Percentiles rank a stretch among this genome's conserved stretches.
These are phyloP conservation scores for Scaptomyza hsui DNA, from an alignment of 1,140 invertebrate species.

Conservation along the genomic window DNA sequence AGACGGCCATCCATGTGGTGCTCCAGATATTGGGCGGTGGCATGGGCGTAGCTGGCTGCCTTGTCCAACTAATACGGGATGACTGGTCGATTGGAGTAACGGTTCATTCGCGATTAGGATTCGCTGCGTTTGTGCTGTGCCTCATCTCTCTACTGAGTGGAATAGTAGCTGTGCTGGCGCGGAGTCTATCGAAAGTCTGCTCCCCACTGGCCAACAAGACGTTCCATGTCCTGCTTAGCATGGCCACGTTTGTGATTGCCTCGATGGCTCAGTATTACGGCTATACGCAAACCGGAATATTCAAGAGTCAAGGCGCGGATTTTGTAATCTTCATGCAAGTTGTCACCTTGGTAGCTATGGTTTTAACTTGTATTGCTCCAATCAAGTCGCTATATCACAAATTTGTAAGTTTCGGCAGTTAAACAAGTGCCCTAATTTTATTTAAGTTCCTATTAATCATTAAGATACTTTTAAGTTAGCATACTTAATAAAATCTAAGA, in stretches of 20 bases:
- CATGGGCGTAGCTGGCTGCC: constrained; percentile 70
- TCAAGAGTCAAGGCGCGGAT: constrained; percentile 53
- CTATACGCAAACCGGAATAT: constrained; percentile 57
- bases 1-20: constrained; percentile 62
- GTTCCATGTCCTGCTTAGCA: constrained; percentile 59
- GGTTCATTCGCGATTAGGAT: constrained; percentile 60
- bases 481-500: background rate
- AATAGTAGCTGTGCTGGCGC: constrained; percentile 47
- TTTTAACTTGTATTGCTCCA: constrained; percentile 65
- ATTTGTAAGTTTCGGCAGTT: constrained; percentile 38
- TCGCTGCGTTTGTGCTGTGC: constrained; percentile 68
- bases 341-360: constrained; percentile 58
- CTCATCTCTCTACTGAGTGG: constrained; percentile 62
- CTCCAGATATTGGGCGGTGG: constrained; percentile 65
- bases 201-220: constrained; percentile 67
- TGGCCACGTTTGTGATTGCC: constrained; percentile 65
- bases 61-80: constrained; percentile 61
- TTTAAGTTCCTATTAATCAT: constrained; percentile 8
- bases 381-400: constrained; percentile 65
- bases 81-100: constrained; percentile 57
- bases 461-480: background rate
- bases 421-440: background rate
- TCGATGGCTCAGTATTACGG: constrained; percentile 73
- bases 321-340: constrained; percentile 66
- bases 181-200: constrained; percentile 26